phyloP scores from a whole-genome alignment of 2,888 invertebrate genomes.

The Harmothoe impar region DNA sequence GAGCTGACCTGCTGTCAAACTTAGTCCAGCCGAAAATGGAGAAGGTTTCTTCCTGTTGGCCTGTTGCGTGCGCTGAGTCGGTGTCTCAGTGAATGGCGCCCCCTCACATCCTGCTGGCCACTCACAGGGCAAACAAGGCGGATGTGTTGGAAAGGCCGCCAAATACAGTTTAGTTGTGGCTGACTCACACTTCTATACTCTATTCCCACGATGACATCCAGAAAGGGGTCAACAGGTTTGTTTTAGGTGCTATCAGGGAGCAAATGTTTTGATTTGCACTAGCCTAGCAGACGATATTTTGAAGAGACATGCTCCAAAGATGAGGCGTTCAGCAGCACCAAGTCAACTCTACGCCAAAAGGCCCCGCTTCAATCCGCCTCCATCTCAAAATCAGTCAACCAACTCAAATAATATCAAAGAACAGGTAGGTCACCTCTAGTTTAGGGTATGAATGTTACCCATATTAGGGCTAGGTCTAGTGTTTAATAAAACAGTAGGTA shows the following conservation, averaged over 20 bases:
- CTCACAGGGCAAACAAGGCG: neutral
- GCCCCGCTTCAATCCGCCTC: constrained; percentile 52
- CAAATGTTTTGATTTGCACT: too few relatives aligned
- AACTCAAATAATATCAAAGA: neutral
- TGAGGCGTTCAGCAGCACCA: constrained; percentile 51
- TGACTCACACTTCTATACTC: neutral
- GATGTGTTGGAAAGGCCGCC: neutral
- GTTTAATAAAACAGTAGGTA: too few relatives aligned
- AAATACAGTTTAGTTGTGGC: neutral
- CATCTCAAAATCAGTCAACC: neutral
- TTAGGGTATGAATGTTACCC: too few relatives aligned
- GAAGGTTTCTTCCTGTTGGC: constrained; percentile 49
- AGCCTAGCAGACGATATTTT: too few relatives aligned
- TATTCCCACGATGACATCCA: too few relatives aligned
- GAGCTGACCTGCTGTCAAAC: neutral
- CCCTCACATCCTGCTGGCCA: neutral
- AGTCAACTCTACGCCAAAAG: constrained; percentile 42
- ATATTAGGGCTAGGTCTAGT: too few relatives aligned
- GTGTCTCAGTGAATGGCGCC: neutral
- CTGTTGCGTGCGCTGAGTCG: constrained; percentile 52
- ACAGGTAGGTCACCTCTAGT: too few relatives aligned
- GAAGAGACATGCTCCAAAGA: neutral
- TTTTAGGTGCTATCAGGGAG: too few relatives aligned
- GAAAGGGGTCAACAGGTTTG: too few relatives aligned
- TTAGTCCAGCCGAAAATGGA: neutral